Evolutionary conservation across 2,113 vertebrate genomes (phyloP), one percentile per base, ranked within the genome.

Genomic region (Haplotaxodon microlepis): DNA sequence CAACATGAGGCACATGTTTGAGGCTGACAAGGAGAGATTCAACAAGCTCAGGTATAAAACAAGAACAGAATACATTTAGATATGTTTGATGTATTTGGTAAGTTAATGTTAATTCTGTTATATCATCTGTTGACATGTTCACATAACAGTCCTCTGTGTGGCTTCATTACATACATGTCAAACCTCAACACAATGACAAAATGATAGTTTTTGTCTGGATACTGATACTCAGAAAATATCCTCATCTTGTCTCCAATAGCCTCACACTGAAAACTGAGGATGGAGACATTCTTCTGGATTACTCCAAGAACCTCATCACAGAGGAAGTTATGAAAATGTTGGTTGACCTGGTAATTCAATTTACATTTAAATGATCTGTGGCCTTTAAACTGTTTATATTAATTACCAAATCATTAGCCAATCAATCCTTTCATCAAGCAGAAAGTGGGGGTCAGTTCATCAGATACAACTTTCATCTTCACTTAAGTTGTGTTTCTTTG

Each of bases 251-350:
- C 14, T 12, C n/a, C 57, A 40, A 76, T 95, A 99, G 98, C 86
- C 90, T 98, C 89, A 96, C 90, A 8, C 91, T 99, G 83, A 96
- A 97, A 78, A 97, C 97, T 8, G 96, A 97, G 12, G 97, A 98
- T 95, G 98, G 98, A 8, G 98, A 98, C 24, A 97, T 99, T 89
- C 96, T 99, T 66, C 93, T 99, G 95, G 99, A 99, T 95, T 99
- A 97, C 91, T 99, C 98, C 2, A 99, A 99, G 96, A 99, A 99
- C 91, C 97, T 99, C 2, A 89, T 99, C 92, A 99, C 97, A 1
- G 97, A 98, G 81, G 97, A 98, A 1, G 97, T 98, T 88, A 96
- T 99, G 97, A 97, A 98, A 92, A 96, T 99, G 97, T 94, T 99
- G 93, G 85, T 98, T 29, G 96, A 98, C 57, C 95, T 99, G 98